Evolutionary conservation across 2,113 vertebrate species (phyloP).

Genomic region (Genyomyrus donnyi): DNA sequence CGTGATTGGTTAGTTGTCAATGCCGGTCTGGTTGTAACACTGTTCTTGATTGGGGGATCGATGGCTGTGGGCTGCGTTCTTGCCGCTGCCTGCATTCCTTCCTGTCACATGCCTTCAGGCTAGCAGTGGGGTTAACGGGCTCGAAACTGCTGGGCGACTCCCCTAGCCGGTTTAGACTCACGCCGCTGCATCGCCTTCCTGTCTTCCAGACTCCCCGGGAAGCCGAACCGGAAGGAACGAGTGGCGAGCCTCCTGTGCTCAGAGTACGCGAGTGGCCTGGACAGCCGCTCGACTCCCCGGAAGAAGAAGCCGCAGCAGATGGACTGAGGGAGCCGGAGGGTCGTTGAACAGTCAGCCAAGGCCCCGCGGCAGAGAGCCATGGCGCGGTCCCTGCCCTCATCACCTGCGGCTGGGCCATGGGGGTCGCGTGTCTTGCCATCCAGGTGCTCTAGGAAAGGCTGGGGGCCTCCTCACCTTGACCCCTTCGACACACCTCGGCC

Average conservation of each 20-base stretch:
- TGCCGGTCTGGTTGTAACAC: neutral
- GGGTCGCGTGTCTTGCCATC: neutral
- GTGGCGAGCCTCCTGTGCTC: conserved; percentile 61
- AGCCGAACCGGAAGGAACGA: conserved; percentile 35
- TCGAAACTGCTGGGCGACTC: neutral
- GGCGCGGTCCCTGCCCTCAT: neutral
- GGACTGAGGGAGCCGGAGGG: conserved; percentile 14
- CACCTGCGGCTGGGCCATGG: neutral
- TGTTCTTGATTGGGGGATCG: neutral
- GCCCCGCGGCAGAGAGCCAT: neutral
- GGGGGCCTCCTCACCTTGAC: neutral
- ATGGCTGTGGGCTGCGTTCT: neutral
- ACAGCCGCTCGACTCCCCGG: conserved; percentile 26
- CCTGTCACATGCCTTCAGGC: neutral
- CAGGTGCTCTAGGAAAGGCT: neutral
- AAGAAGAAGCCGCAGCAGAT: conserved; percentile 35
- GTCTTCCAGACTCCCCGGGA: conserved; percentile 54
- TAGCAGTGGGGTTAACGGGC: neutral
- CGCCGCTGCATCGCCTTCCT: neutral
- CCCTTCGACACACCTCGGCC: neutral
- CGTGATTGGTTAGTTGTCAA: neutral
- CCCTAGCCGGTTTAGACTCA: neutral
- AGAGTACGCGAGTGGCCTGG: conserved; percentile 73
- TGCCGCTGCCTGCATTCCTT: neutral
- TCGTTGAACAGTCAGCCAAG: neutral